phyloP scores from a whole-genome alignment of 2,113 vertebrate genomes.

The Choloepus hoffmanni region DNA sequence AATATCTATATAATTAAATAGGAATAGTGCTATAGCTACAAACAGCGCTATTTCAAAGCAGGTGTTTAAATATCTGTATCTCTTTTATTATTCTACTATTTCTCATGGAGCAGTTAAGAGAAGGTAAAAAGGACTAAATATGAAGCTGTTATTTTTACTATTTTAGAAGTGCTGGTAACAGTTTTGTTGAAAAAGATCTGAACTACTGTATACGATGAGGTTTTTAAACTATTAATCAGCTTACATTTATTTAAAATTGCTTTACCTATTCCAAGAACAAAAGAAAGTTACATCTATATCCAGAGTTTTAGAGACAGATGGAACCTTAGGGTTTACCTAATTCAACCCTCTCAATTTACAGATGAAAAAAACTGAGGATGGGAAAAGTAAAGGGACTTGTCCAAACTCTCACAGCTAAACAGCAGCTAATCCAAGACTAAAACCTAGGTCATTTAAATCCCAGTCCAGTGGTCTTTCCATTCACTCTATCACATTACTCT shows the following conservation, averaged over 20 bases:
- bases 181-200: background rate
- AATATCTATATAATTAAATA: background rate
- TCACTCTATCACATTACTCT: no score
- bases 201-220: background rate
- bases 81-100: background rate
- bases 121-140: slow-evolving; percentile 30
- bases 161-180: background rate
- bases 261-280: slow-evolving; percentile 25
- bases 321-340: slow-evolving; percentile 1
- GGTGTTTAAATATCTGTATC: background rate
- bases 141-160: background rate
- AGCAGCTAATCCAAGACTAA: background rate
- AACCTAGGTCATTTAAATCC: background rate
- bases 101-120: background rate
- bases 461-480: background rate
- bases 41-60: background rate
- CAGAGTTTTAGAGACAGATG: background rate
- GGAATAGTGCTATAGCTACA: background rate
- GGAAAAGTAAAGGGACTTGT: background rate
- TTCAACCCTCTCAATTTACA: background rate
- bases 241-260: background rate
- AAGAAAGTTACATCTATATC: background rate
- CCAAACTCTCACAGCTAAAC: background rate
- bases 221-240: slow-evolving; percentile 24
- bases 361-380: background rate